These are phyloP conservation scores for Stenotaenia linearis DNA, from an alignment of 2,888 invertebrate genomes.

Conservation along the genomic window DNA sequence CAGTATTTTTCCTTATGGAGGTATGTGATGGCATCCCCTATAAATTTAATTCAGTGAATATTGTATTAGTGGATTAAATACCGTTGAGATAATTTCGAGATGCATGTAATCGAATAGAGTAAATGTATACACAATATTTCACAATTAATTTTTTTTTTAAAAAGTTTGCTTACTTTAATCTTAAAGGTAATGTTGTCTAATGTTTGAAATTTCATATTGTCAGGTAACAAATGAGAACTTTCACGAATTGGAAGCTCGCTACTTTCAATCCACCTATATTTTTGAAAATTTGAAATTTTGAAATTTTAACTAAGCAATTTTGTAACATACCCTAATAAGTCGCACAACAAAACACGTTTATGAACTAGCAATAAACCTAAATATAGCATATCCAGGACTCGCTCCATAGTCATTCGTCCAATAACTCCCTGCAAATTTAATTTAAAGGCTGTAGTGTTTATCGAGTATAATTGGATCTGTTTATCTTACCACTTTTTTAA, in stretches of 20 bases:
- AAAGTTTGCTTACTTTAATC: background rate
- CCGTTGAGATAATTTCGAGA: background rate
- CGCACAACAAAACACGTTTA: background rate
- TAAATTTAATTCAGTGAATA: background rate
- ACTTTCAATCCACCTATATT: background rate
- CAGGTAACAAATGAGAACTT: background rate
- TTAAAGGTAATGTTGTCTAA: background rate
- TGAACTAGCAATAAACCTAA: constrained; percentile 7
- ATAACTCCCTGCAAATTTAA: background rate
- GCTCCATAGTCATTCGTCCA: background rate
- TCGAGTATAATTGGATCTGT: too few relatives aligned
- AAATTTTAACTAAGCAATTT: background rate
- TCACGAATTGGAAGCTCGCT: background rate
- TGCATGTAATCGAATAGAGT: too few relatives aligned
- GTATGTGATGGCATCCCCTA: background rate
- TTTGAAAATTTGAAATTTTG: too few relatives aligned
- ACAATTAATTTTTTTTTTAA: too few relatives aligned
- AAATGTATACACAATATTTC: too few relatives aligned
- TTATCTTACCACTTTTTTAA: background rate
- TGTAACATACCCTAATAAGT: background rate
- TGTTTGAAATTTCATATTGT: constrained; percentile 26
- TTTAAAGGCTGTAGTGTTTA: background rate
- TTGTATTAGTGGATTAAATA: background rate
- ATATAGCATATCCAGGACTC: background rate
- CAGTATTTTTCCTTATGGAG: background rate